Conservation (phyloP, 2,888 invertebrate species). For the Euphydryas editha region DNA sequence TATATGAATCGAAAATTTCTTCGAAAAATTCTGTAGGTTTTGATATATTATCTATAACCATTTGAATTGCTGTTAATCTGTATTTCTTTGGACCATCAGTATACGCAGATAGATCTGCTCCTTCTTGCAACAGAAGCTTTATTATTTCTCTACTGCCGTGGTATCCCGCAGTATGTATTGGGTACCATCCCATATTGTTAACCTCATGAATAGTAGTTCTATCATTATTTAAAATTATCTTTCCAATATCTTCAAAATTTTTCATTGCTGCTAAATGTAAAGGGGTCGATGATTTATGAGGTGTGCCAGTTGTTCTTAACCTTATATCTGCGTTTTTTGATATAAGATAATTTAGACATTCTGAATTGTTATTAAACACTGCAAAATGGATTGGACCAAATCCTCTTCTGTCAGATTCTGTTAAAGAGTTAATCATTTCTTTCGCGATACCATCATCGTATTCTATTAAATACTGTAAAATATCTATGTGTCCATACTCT, state of each 20-base stretch:
- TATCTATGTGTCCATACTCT: constrained; percentile 78
- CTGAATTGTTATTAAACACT: constrained; percentile 74
- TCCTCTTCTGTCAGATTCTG: constrained; percentile 68
- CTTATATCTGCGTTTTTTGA: constrained; percentile 73
- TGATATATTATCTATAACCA: constrained; percentile 78
- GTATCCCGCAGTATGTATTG: constrained; percentile 78
- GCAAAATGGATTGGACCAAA: constrained; percentile 83
- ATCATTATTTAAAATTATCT: constrained; percentile 65
- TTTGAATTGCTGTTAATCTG: constrained; percentile 76
- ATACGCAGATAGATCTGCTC: constrained; percentile 72
- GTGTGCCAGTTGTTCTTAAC: constrained; percentile 68
- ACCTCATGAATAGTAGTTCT: constrained; percentile 72
- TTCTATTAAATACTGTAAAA: constrained; percentile 79
- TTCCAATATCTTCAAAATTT: constrained; percentile 68
- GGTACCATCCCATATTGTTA: constrained; percentile 65
- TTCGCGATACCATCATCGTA: constrained; percentile 64
- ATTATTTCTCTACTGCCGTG: constrained; percentile 85
- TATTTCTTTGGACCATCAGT: constrained; percentile 69
- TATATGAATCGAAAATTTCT: constrained; percentile 78
- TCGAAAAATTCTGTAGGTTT: constrained; percentile 81
- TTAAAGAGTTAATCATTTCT: constrained; percentile 60
- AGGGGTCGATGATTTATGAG: constrained; percentile 71
- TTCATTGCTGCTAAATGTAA: constrained; percentile 75
- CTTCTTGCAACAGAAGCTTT: constrained; percentile 65
- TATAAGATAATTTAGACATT: constrained; percentile 74